Evolutionary conservation across 2,797 vertebrate species (phyloP).

Genomic region (Taenioides sp.): DNA sequence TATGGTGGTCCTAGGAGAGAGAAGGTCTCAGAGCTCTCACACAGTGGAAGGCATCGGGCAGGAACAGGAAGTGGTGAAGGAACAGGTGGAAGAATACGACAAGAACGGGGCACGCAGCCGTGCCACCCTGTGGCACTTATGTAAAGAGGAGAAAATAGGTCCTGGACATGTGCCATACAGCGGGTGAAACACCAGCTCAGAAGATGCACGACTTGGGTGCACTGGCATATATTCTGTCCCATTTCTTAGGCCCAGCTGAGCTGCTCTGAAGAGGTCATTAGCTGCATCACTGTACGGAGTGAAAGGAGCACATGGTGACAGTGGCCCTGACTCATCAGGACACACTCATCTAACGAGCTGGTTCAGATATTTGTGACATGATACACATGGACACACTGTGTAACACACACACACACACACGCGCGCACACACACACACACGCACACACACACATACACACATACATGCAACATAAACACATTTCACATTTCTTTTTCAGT

Average conservation of each 20-base stretch:
- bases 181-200: slow-evolving; percentile 73
- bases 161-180: slow-evolving; percentile 75
- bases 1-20: slow-evolving; percentile 34
- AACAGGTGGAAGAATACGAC: slow-evolving; percentile 46
- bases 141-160: slow-evolving; percentile 81
- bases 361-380: not conserved
- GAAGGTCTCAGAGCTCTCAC: slow-evolving; percentile 34
- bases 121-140: slow-evolving; percentile 71
- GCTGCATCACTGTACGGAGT: slow-evolving; percentile 48
- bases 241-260: slow-evolving; percentile 69
- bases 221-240: slow-evolving; percentile 67
- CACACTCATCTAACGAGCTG: slow-evolving; percentile 20
- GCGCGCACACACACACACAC: not conserved
- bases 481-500: no score
- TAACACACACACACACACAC: no score
- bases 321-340: slow-evolving; percentile 44
- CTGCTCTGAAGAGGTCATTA: slow-evolving; percentile 61
- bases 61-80: slow-evolving; percentile 53
- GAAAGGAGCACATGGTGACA: slow-evolving; percentile 50
- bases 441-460: no score
- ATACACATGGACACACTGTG: not conserved
- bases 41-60: slow-evolving; percentile 46
- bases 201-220: slow-evolving; percentile 62
- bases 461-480: no score
- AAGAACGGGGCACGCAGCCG: slow-evolving; percentile 63